Conservation (phyloP, 2,888 invertebrate genomes). For the Cryptocheilus praepositus region DNA sequence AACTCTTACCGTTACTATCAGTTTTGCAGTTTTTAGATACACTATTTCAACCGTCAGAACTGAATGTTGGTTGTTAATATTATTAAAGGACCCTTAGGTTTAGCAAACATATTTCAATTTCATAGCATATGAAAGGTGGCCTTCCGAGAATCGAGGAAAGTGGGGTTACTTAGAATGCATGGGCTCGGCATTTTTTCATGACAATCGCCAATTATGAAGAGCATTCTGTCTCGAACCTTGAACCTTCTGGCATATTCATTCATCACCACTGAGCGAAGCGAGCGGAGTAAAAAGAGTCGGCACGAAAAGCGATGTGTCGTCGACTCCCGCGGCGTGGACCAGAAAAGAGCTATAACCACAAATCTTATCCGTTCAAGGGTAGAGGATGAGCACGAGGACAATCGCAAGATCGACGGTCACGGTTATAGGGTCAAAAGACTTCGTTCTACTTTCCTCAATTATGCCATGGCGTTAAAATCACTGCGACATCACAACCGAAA, state of each 20-base stretch:
- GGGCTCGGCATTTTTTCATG: too few relatives aligned
- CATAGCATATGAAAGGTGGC: too few relatives aligned
- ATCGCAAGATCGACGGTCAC: constrained; percentile 49
- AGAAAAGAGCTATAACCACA: constrained; percentile 70
- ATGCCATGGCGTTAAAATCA: constrained; percentile 20
- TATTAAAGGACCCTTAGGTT: too few relatives aligned
- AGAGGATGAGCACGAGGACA: constrained; percentile 44
- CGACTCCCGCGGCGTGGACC: constrained; percentile 51
- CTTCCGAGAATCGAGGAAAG: too few relatives aligned
- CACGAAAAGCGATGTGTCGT: constrained; percentile 39
- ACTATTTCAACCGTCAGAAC: too few relatives aligned
- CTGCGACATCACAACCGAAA: constrained; percentile 19
- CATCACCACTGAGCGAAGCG: constrained; percentile 2
- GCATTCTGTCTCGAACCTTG: constrained; percentile 26
- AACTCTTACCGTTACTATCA: too few relatives aligned
- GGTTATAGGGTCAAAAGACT: constrained; percentile 43
- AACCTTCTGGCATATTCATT: constrained; percentile 8
- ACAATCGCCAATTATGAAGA: background rate
- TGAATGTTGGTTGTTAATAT: too few relatives aligned
- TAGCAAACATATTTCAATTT: too few relatives aligned
- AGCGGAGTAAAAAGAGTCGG: constrained; percentile 30
- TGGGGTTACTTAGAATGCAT: background rate
- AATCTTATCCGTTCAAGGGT: constrained; percentile 63
- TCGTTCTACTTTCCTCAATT: constrained; percentile 47
- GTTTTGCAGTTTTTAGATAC: too few relatives aligned